Evolutionary conservation across 2,888 invertebrate species (phyloP).

Genomic region (Zygogramma bicolorata): DNA sequence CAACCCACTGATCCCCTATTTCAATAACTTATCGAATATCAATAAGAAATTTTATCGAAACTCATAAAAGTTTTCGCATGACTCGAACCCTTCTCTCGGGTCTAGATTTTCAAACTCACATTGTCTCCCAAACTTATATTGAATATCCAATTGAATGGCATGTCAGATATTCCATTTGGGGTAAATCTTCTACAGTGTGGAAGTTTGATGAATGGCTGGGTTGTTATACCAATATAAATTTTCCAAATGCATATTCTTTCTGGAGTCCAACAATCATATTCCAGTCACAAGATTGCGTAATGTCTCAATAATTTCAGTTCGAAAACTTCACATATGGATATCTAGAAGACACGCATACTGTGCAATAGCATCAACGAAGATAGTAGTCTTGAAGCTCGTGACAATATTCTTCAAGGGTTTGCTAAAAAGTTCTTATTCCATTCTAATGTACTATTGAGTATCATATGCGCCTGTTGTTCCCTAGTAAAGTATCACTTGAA

Average conservation of each 20-base stretch:
- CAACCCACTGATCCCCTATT: background rate
- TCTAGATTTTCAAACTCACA: background rate
- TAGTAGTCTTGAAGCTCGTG: too few species aligned
- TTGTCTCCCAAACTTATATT: background rate
- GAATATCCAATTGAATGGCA: background rate
- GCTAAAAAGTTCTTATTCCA: too few species aligned
- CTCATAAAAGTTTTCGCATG: constrained; percentile 4
- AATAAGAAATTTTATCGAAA: background rate
- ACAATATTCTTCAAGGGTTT: too few species aligned
- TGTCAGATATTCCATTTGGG: background rate
- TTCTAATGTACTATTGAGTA: too few species aligned
- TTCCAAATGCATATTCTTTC: background rate
- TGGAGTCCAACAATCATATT: background rate
- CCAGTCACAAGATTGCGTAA: too few species aligned
- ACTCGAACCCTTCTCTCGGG: background rate
- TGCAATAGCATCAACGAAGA: too few species aligned
- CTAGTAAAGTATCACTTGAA: too few species aligned
- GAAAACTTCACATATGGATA: background rate
- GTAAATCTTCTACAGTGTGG: background rate
- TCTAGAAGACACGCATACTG: background rate
- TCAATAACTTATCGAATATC: background rate
- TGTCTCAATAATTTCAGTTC: background rate
- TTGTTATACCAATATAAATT: background rate
- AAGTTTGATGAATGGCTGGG: background rate
- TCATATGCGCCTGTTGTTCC: too few species aligned